Evolutionary conservation across 2,888 invertebrate genomes (phyloP).

Genomic region (Andrena fulva): DNA sequence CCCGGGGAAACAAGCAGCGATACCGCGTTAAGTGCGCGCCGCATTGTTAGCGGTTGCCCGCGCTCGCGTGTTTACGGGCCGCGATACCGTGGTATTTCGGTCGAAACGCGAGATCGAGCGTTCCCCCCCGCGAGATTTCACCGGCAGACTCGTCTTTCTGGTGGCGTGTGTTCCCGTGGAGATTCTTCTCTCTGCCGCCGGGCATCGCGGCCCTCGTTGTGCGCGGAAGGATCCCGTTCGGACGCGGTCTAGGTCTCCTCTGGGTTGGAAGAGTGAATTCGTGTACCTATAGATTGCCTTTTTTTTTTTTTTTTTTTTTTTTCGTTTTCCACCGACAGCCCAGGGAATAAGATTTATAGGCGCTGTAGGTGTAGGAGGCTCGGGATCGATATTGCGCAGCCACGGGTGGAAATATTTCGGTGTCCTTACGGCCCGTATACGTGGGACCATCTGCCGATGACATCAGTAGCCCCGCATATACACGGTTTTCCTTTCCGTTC

Average conservation of each 20-base stretch:
- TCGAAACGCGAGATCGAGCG: slow-evolving; percentile 23
- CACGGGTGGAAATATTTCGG: slow-evolving; percentile 43
- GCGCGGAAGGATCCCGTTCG: not conserved
- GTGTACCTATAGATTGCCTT: not conserved
- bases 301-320: not conserved
- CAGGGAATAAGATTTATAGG: not conserved
- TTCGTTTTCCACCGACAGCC: not conserved
- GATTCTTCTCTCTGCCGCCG: not conserved
- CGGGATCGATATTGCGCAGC: slow-evolving; percentile 40
- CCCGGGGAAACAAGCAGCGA: slow-evolving; percentile 33
- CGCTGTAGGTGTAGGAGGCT: not conserved
- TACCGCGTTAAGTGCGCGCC: slow-evolving; percentile 46
- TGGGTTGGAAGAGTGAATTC: not conserved
- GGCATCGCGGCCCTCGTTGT: too few species aligned
- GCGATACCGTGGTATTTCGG: slow-evolving; percentile 29
- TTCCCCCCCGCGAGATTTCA: slow-evolving; percentile 19
- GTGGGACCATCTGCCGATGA: slow-evolving; percentile 53
- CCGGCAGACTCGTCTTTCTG: slow-evolving; percentile 21
- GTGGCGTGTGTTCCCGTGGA: slow-evolving; percentile 15
- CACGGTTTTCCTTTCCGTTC: slow-evolving; percentile 32
- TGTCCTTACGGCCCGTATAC: slow-evolving; percentile 45
- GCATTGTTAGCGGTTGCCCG: slow-evolving; percentile 40
- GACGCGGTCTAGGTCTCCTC: not conserved
- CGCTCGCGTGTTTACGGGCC: slow-evolving; percentile 36
- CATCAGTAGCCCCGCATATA: slow-evolving; percentile 52